Conservation (phyloP, 2,888 invertebrate genomes). For the Apoda limacodes region DNA sequence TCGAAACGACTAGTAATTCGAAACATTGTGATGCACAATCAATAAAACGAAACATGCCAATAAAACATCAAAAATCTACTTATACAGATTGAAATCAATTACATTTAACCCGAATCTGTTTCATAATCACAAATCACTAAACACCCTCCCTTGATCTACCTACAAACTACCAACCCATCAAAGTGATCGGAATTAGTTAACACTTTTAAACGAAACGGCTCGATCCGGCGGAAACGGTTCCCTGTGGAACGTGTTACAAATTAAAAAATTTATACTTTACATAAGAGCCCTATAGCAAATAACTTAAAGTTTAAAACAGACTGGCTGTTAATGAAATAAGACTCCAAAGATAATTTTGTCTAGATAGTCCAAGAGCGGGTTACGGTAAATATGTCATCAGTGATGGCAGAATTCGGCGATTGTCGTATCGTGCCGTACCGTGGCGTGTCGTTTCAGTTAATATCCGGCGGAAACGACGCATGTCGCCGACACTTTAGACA, state of each 20-base stretch:
- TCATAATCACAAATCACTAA: conserved; percentile 12
- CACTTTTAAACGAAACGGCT: conserved; percentile 43
- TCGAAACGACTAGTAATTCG: no score
- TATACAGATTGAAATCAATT: no score
- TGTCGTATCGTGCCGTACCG: conserved; percentile 27
- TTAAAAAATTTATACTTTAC: no score
- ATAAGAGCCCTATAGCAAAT: no score
- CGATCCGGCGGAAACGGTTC: conserved; percentile 49
- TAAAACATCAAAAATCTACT: no score
- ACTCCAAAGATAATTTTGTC: no score
- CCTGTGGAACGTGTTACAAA: conserved; percentile 24
- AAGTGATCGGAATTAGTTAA: conserved; percentile 48
- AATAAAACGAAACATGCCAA: no score
- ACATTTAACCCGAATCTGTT: no score
- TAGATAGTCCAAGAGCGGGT: conserved; percentile 24
- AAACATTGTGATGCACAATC: no score
- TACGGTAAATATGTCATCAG: conserved; percentile 58
- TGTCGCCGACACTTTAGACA: conserved; percentile 37
- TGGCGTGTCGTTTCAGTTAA: conserved; percentile 41
- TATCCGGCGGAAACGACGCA: conserved; percentile 61
- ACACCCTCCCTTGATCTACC: conserved; percentile 27
- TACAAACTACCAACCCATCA: conserved; percentile 44
- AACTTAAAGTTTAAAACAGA: no score
- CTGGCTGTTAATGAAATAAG: no score
- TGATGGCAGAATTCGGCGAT: conserved; percentile 46